Conservation (phyloP, 2,113 vertebrate genomes). For the Micromys minutus region DNA sequence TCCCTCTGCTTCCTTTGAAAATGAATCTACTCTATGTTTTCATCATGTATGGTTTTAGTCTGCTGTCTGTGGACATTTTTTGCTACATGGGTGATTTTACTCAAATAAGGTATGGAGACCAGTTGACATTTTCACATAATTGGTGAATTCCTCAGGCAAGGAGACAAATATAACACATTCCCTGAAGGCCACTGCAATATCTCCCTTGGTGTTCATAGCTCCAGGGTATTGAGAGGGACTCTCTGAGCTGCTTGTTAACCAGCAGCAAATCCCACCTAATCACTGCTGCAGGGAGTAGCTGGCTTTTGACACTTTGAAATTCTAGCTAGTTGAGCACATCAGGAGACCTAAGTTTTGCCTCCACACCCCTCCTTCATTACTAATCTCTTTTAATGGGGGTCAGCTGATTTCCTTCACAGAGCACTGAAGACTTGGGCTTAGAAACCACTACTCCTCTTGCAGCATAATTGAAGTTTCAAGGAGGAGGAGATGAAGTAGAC, state of each 20-base stretch:
- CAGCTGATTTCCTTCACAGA: background rate
- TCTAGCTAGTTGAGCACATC: background rate
- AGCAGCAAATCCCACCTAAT: background rate
- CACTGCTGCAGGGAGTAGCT: background rate
- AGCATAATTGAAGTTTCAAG: background rate
- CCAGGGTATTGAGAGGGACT: background rate
- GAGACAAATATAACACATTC: conserved; percentile 50
- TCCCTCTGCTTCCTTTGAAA: background rate
- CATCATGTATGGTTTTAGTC: background rate
- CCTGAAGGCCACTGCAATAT: background rate
- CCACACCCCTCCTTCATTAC: background rate
- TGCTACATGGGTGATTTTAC: background rate
- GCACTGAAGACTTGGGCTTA: background rate
- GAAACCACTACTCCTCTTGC: background rate
- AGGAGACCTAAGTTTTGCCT: background rate
- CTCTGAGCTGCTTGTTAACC: background rate
- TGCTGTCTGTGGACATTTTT: background rate
- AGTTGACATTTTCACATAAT: conserved; percentile 63
- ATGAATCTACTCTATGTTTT: background rate
- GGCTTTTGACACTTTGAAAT: background rate
- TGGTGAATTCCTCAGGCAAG: conserved; percentile 56
- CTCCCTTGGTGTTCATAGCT: background rate
- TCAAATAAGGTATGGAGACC: conserved; percentile 45
- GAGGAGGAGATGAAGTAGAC: background rate
- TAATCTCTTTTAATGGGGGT: background rate